These are phyloP conservation scores for Athene cunicularia DNA, from an alignment of 2,113 vertebrate species.

Conservation along the genomic window DNA sequence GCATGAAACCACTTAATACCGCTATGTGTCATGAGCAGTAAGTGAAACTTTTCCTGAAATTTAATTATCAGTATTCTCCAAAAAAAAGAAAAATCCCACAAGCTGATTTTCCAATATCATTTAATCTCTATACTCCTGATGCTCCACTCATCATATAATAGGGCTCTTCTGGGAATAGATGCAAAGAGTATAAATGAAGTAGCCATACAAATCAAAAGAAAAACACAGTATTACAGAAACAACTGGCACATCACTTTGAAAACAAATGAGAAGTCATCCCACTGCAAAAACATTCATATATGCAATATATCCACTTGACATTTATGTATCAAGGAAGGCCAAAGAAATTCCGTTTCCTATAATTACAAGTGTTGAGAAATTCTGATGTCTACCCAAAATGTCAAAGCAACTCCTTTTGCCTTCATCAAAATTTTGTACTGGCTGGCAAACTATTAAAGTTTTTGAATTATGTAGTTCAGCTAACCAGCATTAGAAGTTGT, in stretches of 20 bases:
- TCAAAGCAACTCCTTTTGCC: neutral
- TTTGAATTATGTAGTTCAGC: neutral
- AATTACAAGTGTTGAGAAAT: neutral
- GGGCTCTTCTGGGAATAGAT: neutral
- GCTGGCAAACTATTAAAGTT: neutral
- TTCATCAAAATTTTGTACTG: neutral
- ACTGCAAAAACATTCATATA: neutral
- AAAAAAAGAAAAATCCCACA: neutral
- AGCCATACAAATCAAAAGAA: neutral
- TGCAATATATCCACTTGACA: neutral
- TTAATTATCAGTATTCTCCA: neutral
- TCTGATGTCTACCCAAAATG: neutral
- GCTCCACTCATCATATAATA: neutral
- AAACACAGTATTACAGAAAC: neutral
- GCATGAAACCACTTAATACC: neutral
- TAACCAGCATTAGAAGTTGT: neutral
- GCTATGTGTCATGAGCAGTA: slow-evolving; percentile 1
- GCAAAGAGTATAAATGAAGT: neutral
- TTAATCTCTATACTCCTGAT: neutral
- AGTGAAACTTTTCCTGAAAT: slow-evolving; percentile 4
- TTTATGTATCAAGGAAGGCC: neutral
- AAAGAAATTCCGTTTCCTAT: neutral
- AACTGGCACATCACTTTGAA: neutral
- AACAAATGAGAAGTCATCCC: neutral
- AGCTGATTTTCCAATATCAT: neutral